Conservation (phyloP, 2,797 vertebrate genomes). For the Threskiornis aethiopicus region DNA sequence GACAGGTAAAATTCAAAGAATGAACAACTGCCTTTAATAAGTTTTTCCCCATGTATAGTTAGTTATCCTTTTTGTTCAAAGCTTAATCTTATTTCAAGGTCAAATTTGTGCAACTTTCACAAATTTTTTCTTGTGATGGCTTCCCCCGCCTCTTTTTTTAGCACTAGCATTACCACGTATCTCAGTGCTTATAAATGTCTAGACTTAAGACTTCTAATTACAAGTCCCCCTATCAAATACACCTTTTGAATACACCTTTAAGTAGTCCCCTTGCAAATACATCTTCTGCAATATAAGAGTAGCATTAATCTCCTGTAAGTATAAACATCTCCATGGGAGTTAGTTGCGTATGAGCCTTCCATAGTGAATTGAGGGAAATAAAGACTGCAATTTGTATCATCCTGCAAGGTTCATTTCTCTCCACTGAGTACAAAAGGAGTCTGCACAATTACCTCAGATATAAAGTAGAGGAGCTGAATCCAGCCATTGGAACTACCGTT, state of each 20-base stretch:
- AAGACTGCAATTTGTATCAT: accelerated
- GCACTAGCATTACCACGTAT: not conserved
- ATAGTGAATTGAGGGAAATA: not conserved
- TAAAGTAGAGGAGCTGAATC: not conserved
- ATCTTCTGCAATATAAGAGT: not conserved
- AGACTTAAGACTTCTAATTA: not conserved
- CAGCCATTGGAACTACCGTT: not conserved
- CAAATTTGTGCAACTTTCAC: not conserved
- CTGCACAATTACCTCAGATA: not conserved
- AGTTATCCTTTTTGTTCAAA: not conserved
- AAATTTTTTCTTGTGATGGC: not conserved
- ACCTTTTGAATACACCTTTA: not conserved
- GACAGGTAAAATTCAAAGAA: not conserved
- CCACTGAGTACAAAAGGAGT: not conserved
- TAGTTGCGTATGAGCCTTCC: not conserved
- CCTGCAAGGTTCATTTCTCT: not conserved
- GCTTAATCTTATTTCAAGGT: not conserved
- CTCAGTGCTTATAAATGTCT: not conserved
- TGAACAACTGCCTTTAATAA: not conserved
- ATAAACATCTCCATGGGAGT: not conserved
- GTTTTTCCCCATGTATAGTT: not conserved
- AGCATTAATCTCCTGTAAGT: not conserved
- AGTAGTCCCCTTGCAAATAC: not conserved
- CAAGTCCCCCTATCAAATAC: not conserved
- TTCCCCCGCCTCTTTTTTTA: not conserved